Percentiles rank a stretch among this genome's conserved stretches.
These are phyloP conservation scores for Pomatorhinus ruficollis DNA, from an alignment of 2,113 vertebrate genomes.

Conservation along the genomic window DNA sequence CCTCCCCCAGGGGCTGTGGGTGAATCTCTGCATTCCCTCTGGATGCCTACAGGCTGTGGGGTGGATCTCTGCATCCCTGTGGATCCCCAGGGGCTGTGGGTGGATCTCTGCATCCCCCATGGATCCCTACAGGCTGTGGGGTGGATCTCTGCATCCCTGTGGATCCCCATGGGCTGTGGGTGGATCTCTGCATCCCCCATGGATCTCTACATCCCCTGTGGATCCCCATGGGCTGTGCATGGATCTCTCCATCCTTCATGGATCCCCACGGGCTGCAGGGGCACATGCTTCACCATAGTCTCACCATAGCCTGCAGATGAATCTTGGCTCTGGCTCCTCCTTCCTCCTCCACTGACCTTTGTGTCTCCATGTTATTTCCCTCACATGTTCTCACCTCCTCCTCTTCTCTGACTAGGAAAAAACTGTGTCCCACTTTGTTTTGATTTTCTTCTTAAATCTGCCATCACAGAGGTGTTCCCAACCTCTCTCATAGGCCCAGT, in stretches of 20 bases:
- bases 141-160: no score
- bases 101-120: no score
- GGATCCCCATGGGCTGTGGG: no score
- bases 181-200: no score
- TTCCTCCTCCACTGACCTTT: not conserved
- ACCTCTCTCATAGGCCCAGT: fast-evolving
- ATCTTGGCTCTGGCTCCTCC: fast-evolving
- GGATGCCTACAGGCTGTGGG: no score
- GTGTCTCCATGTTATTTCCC: not conserved
- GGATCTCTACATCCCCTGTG: no score
- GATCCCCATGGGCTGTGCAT: not conserved
- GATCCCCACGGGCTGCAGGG: not conserved
- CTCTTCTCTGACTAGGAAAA: not conserved
- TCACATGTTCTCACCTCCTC: not conserved
- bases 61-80: no score
- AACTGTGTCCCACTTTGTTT: not conserved
- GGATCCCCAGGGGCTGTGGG: no score
- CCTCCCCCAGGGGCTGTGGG: not conserved
- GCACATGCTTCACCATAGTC: not conserved
- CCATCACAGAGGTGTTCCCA: not conserved
- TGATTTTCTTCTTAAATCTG: not conserved
- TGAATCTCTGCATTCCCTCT: no score
- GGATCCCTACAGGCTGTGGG: no score
- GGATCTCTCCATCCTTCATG: not conserved
- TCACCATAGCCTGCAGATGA: not conserved